Conservation (phyloP, 2,888 invertebrate species). For the Spicauda simplicius region DNA sequence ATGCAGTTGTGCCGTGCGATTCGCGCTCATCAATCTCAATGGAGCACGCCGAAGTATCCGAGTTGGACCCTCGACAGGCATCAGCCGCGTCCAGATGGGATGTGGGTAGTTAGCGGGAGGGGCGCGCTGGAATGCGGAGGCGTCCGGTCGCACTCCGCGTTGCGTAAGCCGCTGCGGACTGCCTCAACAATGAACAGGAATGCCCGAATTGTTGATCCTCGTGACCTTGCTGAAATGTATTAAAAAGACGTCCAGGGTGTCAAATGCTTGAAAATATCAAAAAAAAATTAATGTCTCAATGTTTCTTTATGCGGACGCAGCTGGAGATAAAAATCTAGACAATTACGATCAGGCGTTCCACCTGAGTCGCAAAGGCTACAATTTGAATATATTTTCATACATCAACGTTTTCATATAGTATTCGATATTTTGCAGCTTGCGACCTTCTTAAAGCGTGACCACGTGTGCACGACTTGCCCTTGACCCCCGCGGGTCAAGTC, state of each 20-base stretch:
- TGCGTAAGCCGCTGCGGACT: slow-evolving; percentile 20
- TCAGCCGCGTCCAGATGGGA: slow-evolving; percentile 36
- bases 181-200: slow-evolving; percentile 15
- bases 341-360: not conserved
- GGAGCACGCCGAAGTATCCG: slow-evolving; percentile 13
- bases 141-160: slow-evolving; percentile 53
- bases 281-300: too few species aligned
- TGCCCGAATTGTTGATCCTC: not conserved
- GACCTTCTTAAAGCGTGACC: not conserved
- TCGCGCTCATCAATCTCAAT: slow-evolving; percentile 25
- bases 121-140: slow-evolving; percentile 66
- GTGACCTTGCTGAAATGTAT: not conserved
- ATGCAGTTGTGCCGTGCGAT: slow-evolving; percentile 10
- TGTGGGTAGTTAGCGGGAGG: slow-evolving; percentile 54
- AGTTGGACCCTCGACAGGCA: slow-evolving; percentile 11
- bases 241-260: not conserved
- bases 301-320: too few species aligned
- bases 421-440: not conserved
- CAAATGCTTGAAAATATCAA: too few species aligned
- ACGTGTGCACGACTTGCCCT: not conserved
- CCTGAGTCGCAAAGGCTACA: not conserved
- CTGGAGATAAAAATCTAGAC: not conserved
- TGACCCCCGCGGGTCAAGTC: slow-evolving; percentile 3
- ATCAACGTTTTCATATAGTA: not conserved
- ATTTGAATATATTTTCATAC: not conserved